Evolutionary conservation across 2,797 vertebrate genomes (phyloP), one percentile per base, ranked within the genome.

Genomic region (Sebastolobus alascanus): DNA sequence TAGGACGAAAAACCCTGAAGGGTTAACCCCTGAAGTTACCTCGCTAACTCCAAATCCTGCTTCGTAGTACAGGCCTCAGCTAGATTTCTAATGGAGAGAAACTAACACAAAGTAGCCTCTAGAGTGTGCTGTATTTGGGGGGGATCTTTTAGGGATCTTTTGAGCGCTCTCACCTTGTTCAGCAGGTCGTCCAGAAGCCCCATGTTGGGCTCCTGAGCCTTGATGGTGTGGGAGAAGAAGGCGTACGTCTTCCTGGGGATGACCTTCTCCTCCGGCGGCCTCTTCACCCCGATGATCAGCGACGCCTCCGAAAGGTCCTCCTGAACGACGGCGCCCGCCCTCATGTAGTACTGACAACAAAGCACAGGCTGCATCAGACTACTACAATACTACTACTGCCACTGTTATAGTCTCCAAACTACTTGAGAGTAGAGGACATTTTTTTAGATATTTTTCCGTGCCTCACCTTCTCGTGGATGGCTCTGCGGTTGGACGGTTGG

Each of bases 161-260:
- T 14, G 8, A 33, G 40, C 6, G 7, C 14, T 1, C 71, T 85
- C 94, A 99, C 99, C 97, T 98, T 97, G 84, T 94, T 97, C 65
- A 99, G 92, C 79, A 99, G 90, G 86, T 99, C 97, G 78, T 99
- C 98, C 92, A 99, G 86, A 40, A 99, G 96, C 5, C 94, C 91
- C 99, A 99, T 99, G 90, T 99, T 99, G 79, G 98, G 96, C 83
- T 98, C 98, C 88, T 99, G 99, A 54, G 99, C 99, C 92, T 99
- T 99, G 91, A 99, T 99, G 73, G 98, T 99, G 90, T 99, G 99
- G 4, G 98, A 99, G 88, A 99, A 99, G 82, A 99, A 99, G 2
- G 98, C 98, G 4, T 99, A 99, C 0, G 97, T 99, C 92, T 99
- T 99, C 86, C 68, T 95, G 68, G 97, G 95, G 54, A 98, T 96